A percentile compares a stretch with the other conserved stretches of the same genome.
These are phyloP conservation scores for Trichonephila inaurata DNA, from an alignment of 1,140 invertebrate genomes.

Conservation along the genomic window DNA sequence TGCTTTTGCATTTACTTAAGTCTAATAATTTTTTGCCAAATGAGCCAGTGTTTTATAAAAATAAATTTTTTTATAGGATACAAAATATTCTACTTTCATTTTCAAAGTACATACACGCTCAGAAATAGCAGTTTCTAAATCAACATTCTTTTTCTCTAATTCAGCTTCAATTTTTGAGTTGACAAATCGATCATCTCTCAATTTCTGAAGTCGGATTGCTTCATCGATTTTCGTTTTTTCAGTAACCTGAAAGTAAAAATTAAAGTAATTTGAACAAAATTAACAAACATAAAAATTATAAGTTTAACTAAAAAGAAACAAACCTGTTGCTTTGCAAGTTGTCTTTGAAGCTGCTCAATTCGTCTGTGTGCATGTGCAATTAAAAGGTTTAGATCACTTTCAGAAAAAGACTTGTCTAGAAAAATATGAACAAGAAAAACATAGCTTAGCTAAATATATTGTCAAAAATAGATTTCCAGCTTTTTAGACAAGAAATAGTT, in stretches of 20 bases:
- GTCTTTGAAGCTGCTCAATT: slow-evolving; percentile 83
- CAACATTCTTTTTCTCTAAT: slow-evolving; percentile 26
- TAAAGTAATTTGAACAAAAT: slow-evolving; percentile 8
- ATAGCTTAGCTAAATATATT: no score
- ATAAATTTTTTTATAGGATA: no score
- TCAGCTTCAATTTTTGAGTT: slow-evolving; percentile 58
- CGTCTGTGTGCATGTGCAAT: slow-evolving; percentile 83
- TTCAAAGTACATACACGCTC: slow-evolving; percentile 44
- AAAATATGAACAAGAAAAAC: background rate
- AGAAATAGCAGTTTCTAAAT: slow-evolving; percentile 61
- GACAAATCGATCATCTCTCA: slow-evolving; percentile 5
- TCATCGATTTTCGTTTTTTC: slow-evolving; percentile 69
- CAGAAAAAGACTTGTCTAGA: slow-evolving; percentile 80
- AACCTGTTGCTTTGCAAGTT: slow-evolving; percentile 82
- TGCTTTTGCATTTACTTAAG: no score
- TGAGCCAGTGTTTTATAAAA: no score
- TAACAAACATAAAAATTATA: background rate
- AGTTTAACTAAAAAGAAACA: background rate
- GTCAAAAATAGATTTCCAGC: no score
- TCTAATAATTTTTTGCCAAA: no score
- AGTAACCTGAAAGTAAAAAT: slow-evolving; percentile 50
- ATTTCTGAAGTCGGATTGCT: slow-evolving; percentile 58
- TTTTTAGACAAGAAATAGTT: no score
- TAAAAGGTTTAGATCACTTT: slow-evolving; percentile 83
- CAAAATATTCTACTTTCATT: no score